Evolutionary conservation across 2,888 invertebrate species (phyloP).

Genomic region (Xylocampa areola): DNA sequence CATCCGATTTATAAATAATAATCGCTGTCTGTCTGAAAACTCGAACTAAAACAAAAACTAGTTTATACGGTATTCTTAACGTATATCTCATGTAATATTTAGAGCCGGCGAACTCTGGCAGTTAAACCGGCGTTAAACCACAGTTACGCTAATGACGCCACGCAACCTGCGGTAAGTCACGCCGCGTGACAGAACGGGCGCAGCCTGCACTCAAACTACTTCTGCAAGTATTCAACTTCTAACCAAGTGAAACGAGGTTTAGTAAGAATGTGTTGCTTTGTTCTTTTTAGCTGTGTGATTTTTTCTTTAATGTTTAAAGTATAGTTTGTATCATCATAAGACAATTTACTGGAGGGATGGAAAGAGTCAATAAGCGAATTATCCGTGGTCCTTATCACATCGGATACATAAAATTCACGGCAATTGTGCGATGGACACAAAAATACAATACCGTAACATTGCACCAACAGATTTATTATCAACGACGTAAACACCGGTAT

Average conservation of each 20-base stretch:
- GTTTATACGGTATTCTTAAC: slow-evolving; percentile 27
- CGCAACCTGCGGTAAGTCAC: slow-evolving; percentile 57
- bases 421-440: too few species aligned
- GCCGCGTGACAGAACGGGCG: slow-evolving; percentile 44
- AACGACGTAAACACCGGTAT: too few species aligned
- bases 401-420: too few species aligned
- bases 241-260: slow-evolving; percentile 45
- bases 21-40: background rate
- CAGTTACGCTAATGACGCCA: slow-evolving; percentile 69
- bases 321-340: too few species aligned
- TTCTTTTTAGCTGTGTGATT: slow-evolving; percentile 11
- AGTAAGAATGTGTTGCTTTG: slow-evolving; percentile 34
- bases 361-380: too few species aligned
- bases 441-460: too few species aligned
- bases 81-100: slow-evolving; percentile 34
- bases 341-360: too few species aligned
- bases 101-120: slow-evolving; percentile 42
- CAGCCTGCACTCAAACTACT: slow-evolving; percentile 55
- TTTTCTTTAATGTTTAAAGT: background rate
- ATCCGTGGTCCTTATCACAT: too few species aligned
- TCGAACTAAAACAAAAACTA: too few species aligned
- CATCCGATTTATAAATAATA: too few species aligned
- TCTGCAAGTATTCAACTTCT: slow-evolving; percentile 53
- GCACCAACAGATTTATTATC: too few species aligned
- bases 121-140: slow-evolving; percentile 67